Conservation (phyloP, 2,888 invertebrate species). For the Flexamia atlantica region DNA sequence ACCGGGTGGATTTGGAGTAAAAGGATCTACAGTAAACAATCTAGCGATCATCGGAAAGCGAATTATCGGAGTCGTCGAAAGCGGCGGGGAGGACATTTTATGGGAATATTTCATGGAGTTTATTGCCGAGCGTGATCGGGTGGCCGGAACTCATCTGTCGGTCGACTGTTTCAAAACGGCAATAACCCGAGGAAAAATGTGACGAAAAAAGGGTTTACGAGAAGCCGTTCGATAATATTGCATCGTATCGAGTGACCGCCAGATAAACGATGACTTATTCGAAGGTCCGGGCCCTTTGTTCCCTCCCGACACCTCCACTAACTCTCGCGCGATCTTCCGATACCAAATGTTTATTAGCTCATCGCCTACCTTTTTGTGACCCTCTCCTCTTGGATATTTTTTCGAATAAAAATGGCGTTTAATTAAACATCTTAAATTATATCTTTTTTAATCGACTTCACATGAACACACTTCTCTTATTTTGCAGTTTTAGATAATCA, state of each 20-base stretch:
- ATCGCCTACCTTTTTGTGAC: conserved; percentile 15
- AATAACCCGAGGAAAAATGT: conserved; percentile 41
- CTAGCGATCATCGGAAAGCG: conserved; percentile 55
- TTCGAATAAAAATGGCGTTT: no score
- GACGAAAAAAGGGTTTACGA: conserved; percentile 49
- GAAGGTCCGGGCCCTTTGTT: conserved; percentile 28
- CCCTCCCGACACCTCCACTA: neutral
- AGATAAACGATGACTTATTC: conserved; percentile 52
- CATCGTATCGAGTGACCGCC: conserved; percentile 38
- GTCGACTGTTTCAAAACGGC: conserved; percentile 51
- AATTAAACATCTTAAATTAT: no score
- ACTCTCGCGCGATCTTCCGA: conserved; percentile 18
- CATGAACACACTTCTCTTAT: no score
- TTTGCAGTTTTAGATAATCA: no score
- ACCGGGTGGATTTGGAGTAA: conserved; percentile 39
- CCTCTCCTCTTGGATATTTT: neutral
- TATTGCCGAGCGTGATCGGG: conserved; percentile 43
- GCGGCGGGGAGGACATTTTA: conserved; percentile 53
- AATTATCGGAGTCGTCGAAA: conserved; percentile 46
- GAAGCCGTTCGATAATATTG: conserved; percentile 45
- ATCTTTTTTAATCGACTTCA: no score
- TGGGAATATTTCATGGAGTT: conserved; percentile 55
- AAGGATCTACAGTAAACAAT: conserved; percentile 53
- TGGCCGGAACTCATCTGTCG: conserved; percentile 18
- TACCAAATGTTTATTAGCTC: conserved; percentile 47